Evolutionary conservation across 2,113 vertebrate species (phyloP), one percentile per base, ranked within the genome.

Genomic region (Bufo gargarizans): DNA sequence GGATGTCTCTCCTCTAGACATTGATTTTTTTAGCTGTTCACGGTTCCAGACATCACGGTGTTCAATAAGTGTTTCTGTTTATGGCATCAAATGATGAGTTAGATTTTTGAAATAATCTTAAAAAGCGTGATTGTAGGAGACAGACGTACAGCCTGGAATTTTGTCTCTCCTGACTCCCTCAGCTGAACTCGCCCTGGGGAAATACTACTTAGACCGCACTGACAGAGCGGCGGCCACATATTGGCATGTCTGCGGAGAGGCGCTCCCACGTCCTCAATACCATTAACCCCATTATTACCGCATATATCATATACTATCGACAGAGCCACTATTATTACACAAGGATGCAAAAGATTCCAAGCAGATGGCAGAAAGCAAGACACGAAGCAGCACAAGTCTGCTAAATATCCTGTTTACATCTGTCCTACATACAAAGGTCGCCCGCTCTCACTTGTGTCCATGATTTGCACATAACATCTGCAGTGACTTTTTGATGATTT

Each of bases 31-130:
- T 65, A 20, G 43, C 14, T 16, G 47, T 11, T 43, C 72, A 47
- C 69, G 22, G 8, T 58, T 45, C 53, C 33, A 76, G 69, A 61
- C 84, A 74, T 56, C 49, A 33, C n/a, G 5, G 19, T n/a, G 20
- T 58, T 74, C 17, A 76, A 58, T 59, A 77, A 61, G 49, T 55
- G 50, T 87, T 69, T 87, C 49, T 78, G 86, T 45, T 53, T 55
- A 43, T 65, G 22, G 63, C 9, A 71, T 76, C 4, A 77, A 88
- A 63, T 53, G 80, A 67, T 84, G 87, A 88, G 87, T 84, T 77
- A 88, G 84, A 88, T 88, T 77, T 84, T 77, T 74, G n/a, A 45
- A 16, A 58, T 74, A 88, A 49, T 61, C 22, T 58, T 53, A 88
- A 65, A 88, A 84, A 33, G 61, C 45, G 45, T 83, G 20, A 83